A percentile compares a stretch with the other conserved stretches of the same genome.
These are phyloP conservation scores for Ptychodera flava DNA, from an alignment of 35 echinoderm and acorn worm genomes.

Conservation along the genomic window DNA sequence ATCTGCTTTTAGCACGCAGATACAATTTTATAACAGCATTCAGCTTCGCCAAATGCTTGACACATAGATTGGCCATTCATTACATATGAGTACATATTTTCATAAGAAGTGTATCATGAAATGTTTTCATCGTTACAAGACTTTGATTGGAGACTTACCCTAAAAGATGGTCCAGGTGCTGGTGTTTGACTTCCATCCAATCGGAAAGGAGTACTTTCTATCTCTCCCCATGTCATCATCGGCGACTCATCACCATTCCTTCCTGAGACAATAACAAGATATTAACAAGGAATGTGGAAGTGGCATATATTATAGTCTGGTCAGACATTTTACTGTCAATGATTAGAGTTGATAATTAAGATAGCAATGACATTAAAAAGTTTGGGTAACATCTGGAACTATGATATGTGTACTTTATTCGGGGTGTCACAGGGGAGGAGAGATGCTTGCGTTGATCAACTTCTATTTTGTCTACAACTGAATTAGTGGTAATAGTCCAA, in stretches of 20 bases:
- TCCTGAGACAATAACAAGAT: too few relatives aligned
- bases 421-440: background rate
- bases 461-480: too few relatives aligned
- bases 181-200: constrained; percentile 77
- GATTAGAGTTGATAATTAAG: background rate
- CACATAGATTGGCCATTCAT: too few relatives aligned
- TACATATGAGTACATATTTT: too few relatives aligned
- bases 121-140: too few relatives aligned
- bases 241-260: constrained; percentile 84
- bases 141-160: too few relatives aligned
- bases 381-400: background rate
- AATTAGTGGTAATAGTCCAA: too few relatives aligned
- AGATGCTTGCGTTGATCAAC: too few relatives aligned
- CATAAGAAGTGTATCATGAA: too few relatives aligned
- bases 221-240: constrained; percentile 98
- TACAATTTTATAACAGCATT: too few relatives aligned
- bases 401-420: background rate
- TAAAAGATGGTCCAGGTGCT: constrained; percentile 53
- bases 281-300: constrained; percentile 11
- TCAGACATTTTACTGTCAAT: background rate
- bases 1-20: too few relatives aligned
- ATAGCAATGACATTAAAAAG: background rate
- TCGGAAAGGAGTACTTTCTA: constrained; percentile 85
- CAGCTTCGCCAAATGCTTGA: too few relatives aligned
- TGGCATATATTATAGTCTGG: background rate